phyloP scores from a whole-genome alignment of 2,888 invertebrate genomes.

The Carterocephalus palaemon region DNA sequence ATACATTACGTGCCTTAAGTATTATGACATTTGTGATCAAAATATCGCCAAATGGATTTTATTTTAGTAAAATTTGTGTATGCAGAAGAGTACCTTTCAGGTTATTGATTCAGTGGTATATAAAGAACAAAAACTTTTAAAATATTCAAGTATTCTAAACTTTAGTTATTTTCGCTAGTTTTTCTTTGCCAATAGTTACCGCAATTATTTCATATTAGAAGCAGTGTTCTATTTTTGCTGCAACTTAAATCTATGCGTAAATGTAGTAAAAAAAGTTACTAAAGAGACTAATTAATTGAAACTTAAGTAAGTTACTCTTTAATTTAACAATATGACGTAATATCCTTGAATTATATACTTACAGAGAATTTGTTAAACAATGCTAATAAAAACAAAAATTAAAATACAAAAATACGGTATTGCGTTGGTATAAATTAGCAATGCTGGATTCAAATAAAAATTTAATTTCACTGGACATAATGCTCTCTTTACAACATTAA shows the following conservation, averaged over 20 bases:
- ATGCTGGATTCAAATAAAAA: conserved; percentile 17
- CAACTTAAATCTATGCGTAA: no score
- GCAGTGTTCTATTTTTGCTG: conserved; percentile 4
- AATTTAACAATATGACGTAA: no score
- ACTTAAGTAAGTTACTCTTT: no score
- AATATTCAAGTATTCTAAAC: no score
- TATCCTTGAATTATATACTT: no score
- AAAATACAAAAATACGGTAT: conserved; percentile 9
- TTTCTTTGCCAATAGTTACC: conserved; percentile 19
- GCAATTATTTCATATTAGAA: conserved; percentile 11
- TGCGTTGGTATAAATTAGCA: conserved; percentile 1
- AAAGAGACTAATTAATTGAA: no score
- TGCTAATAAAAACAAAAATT: no score
- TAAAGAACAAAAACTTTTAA: no score
- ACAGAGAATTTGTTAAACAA: no score
- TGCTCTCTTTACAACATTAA: conserved; percentile 64
- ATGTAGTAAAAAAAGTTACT: no score
- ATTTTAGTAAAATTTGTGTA: not conserved
- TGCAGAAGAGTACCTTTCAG: not conserved
- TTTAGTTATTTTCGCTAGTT: no score
- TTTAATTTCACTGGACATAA: conserved; percentile 39
- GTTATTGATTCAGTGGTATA: not conserved
- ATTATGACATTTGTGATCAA: conserved; percentile 6
- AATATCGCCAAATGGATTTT: conserved; percentile 1
- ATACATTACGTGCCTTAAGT: not conserved